phyloP scores from a whole-genome alignment of 1,140 invertebrate species.

The Drosophila eugracilis region DNA sequence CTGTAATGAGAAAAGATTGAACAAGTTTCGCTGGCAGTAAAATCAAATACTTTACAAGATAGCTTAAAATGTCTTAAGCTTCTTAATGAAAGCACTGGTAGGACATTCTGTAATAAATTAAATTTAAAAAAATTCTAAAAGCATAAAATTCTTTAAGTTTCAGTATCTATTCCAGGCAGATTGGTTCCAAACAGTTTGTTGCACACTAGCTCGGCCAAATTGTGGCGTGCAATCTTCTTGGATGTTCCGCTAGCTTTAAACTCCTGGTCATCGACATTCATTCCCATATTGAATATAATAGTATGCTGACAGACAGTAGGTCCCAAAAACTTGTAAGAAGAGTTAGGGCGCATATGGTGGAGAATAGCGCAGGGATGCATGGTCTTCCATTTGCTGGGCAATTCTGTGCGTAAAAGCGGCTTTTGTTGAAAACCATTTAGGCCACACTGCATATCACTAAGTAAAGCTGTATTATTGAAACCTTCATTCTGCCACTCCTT shows the following conservation, averaged over 20 bases:
- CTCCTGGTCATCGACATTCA: slow-evolving; percentile 85
- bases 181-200: slow-evolving; percentile 84
- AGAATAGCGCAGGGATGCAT: slow-evolving; percentile 90
- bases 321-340: slow-evolving; percentile 87
- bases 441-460: not conserved
- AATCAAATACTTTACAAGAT: too few relatives aligned
- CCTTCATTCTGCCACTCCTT: slow-evolving; percentile 90
- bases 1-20: slow-evolving; percentile 19
- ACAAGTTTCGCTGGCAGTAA: too few relatives aligned
- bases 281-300: slow-evolving; percentile 84
- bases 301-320: slow-evolving; percentile 87
- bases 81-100: too few relatives aligned
- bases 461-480: slow-evolving; percentile 85
- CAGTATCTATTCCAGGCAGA: slow-evolving; percentile 6
- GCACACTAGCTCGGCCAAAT: slow-evolving; percentile 85
- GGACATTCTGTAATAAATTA: too few relatives aligned
- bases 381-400: slow-evolving; percentile 86
- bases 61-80: too few relatives aligned
- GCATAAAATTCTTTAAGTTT: too few relatives aligned
- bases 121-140: too few relatives aligned
- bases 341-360: slow-evolving; percentile 89
- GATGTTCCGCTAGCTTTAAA: slow-evolving; percentile 85
- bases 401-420: slow-evolving; percentile 33
- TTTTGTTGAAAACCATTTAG: not conserved
- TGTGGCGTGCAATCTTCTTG: slow-evolving; percentile 86